Conservation (phyloP, 1,140 invertebrate genomes). For the Anoplophora glabripennis region DNA sequence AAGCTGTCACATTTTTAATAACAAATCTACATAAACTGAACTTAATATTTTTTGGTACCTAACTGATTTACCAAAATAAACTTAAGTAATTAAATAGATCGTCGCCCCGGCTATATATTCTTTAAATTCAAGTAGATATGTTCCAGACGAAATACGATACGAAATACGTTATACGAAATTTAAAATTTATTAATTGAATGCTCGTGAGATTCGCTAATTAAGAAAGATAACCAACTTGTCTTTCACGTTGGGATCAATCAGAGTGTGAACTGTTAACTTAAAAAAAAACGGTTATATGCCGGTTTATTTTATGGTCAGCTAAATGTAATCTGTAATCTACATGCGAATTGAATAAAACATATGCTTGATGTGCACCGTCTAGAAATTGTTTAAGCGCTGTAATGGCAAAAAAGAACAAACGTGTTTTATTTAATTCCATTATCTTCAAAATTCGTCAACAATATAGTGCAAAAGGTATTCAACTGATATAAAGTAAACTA, state of each 20-base stretch:
- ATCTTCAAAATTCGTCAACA: not conserved
- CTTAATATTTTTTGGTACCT: too few relatives aligned
- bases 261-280: slow-evolving; percentile 34
- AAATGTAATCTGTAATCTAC: slow-evolving; percentile 15
- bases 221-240: slow-evolving; percentile 14
- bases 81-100: too few relatives aligned
- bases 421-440: not conserved
- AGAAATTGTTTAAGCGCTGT: not conserved
- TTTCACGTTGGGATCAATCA: slow-evolving; percentile 26
- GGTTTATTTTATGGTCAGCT: slow-evolving; percentile 22
- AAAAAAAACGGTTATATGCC: slow-evolving; percentile 24
- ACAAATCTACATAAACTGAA: too few relatives aligned
- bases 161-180: too few relatives aligned
- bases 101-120: too few relatives aligned
- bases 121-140: too few relatives aligned
- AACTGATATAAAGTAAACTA: not conserved
- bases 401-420: not conserved
- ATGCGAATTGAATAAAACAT: slow-evolving; percentile 13
- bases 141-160: too few relatives aligned
- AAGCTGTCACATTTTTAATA: too few relatives aligned
- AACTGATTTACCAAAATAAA: too few relatives aligned
- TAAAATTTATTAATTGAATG: not conserved
- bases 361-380: slow-evolving; percentile 7
- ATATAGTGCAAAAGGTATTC: not conserved
- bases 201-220: slow-evolving; percentile 16